Conservation (phyloP, 1,140 invertebrate species). For the Mylabris phalerata region DNA sequence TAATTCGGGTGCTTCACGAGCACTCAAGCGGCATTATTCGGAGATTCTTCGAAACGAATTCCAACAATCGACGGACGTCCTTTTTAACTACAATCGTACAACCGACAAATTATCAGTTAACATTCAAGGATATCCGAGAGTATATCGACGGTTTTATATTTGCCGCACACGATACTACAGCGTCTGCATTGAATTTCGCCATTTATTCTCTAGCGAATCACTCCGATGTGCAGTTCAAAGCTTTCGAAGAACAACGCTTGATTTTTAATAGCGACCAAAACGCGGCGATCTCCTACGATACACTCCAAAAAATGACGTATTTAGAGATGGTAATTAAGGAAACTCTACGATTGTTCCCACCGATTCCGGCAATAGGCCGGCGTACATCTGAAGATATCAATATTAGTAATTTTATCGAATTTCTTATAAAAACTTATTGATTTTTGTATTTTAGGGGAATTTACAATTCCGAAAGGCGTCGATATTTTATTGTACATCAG, state of each 20-base stretch:
- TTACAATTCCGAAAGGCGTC: constrained; percentile 7
- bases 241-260: constrained; percentile 52
- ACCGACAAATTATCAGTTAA: constrained; percentile 49
- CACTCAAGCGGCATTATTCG: constrained; percentile 50
- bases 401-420: constrained; percentile 3
- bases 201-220: constrained; percentile 51
- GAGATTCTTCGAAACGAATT: background rate
- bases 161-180: constrained; percentile 71
- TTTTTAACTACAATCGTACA: constrained; percentile 71
- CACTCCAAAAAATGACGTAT: constrained; percentile 43
- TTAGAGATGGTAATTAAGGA: constrained; percentile 45
- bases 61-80: constrained; percentile 43
- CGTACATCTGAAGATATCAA: constrained; percentile 44
- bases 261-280: constrained; percentile 38
- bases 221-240: constrained; percentile 51
- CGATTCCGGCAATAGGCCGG: constrained; percentile 55
- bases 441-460: constrained; percentile 10
- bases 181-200: constrained; percentile 51
- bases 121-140: constrained; percentile 63
- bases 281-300: constrained; percentile 41
- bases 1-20: constrained; percentile 56
- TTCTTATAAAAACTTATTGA: background rate
- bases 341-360: too few relatives aligned
- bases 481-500: constrained; percentile 39
- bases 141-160: constrained; percentile 85